Evolutionary conservation across 2,888 invertebrate species (phyloP).

Genomic region (Mesodorylaimus sp.): DNA sequence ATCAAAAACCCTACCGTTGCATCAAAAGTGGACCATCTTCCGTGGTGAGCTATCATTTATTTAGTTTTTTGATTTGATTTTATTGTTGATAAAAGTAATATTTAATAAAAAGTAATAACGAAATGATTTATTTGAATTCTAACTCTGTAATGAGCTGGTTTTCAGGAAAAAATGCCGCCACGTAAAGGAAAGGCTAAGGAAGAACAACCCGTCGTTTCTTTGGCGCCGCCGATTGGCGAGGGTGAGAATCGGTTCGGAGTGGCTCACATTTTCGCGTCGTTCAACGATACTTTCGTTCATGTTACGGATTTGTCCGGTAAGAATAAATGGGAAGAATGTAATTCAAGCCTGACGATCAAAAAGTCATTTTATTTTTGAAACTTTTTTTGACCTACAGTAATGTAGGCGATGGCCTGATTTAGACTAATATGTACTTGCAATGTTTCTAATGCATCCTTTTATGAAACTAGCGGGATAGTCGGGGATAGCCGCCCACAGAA

Average conservation of each 20-base stretch:
- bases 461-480: no score
- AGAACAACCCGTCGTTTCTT: constrained; percentile 85
- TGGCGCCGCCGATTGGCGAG: constrained; percentile 86
- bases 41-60: no score
- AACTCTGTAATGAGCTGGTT: no score
- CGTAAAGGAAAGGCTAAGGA: constrained; percentile 89
- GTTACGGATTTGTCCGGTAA: constrained; percentile 94
- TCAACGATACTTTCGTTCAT: constrained; percentile 99
- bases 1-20: no score
- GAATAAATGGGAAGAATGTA: constrained; percentile 33
- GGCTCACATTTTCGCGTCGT: constrained; percentile 97
- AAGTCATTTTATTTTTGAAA: background rate
- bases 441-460: no score
- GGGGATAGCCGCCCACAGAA: no score
- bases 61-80: no score
- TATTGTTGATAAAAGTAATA: no score
- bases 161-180: constrained; percentile 57
- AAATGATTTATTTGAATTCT: no score
- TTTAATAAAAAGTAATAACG: no score
- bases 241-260: constrained; percentile 97
- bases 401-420: background rate
- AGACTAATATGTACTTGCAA: background rate
- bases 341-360: background rate
- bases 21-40: no score
- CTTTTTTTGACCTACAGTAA: background rate